Base-by-base conservation (phyloP, 2,113 vertebrate genomes). In the Dendropsophus ebraccatus region DNA sequence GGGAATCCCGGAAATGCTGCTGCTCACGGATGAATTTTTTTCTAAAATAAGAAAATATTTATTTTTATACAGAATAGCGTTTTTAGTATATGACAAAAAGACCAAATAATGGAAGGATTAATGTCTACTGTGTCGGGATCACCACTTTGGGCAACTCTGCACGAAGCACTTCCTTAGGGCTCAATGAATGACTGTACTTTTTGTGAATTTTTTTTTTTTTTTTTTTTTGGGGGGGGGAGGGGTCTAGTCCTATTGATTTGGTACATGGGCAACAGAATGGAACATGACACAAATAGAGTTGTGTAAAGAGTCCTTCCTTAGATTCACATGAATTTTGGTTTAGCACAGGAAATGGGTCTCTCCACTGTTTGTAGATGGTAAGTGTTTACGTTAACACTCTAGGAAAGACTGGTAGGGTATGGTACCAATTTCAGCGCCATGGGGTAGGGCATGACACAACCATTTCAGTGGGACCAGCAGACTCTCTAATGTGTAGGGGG, bases 11-110 rank as follows among this genome's bases (percentile, higher is more conserved):
- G 32, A 37, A 81, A 19, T 65, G 78, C 23, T 3, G n/a, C n/a
- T 77, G 49, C n/a, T 76, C 45, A 54, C 28, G 9, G 47, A 30
- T 54, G 16, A 45, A 32, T 74, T 56, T 35, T 54, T n/a, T 79
- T 23, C 25, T 65, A 30, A 30, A 21, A 45, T n/a, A 80, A 25
- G 28, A 6, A 80, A 17, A 45, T 80, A 62, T 80, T 81, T 81
- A 81, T 81, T 81, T 81, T 81, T 81, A 81, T 62, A 81, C 10
- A 62, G 23, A 56, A 45, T 25, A 37, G 10, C 16, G 28, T 5
- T 77, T 65, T 65, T 81, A 47, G n/a, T 47, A 28, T 21, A 12
- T 45, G 25, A 28, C 45, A 45, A 58, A 28, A 45, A 62, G 58
- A 62, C 13, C 54, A 41, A 58, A 17, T 60, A 45, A 45, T 23